phyloP scores from a whole-genome alignment of 2,888 invertebrate genomes.

The Andrena hattorfiana region DNA sequence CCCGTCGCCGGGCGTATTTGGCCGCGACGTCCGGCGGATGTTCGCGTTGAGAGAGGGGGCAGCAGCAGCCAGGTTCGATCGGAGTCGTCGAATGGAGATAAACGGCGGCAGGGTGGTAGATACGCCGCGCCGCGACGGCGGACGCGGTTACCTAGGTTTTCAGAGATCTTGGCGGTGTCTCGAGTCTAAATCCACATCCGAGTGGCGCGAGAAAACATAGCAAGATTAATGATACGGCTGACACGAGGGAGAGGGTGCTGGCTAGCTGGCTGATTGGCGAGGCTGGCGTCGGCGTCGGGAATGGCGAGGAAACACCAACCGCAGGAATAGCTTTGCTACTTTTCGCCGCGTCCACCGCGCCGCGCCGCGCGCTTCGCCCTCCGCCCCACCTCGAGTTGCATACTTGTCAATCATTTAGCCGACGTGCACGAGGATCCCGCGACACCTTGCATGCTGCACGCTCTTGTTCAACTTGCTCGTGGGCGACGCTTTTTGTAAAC shows the following conservation, averaged over 20 bases:
- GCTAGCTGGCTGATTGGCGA: constrained; percentile 55
- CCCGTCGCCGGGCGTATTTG: background rate
- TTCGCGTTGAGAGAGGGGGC: constrained; percentile 24
- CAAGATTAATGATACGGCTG: constrained; percentile 85
- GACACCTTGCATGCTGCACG: constrained; percentile 33
- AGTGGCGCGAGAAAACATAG: constrained; percentile 84
- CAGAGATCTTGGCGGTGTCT: constrained; percentile 79
- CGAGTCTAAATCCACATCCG: constrained; percentile 84
- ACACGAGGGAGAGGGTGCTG: constrained; percentile 77
- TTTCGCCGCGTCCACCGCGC: constrained; percentile 69
- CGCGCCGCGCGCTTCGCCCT: constrained; percentile 13
- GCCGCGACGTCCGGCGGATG: constrained; percentile 40
- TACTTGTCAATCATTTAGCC: constrained; percentile 50
- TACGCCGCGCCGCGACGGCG: constrained; percentile 34
- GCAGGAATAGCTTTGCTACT: constrained; percentile 77
- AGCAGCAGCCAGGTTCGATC: constrained; percentile 58
- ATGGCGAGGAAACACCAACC: constrained; percentile 69
- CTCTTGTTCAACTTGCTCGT: constrained; percentile 19
- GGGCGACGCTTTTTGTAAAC: background rate
- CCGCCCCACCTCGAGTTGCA: constrained; percentile 33
- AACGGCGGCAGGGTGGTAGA: constrained; percentile 59
- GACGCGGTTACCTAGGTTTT: constrained; percentile 68
- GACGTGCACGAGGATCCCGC: constrained; percentile 7
- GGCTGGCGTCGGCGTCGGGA: constrained; percentile 66
- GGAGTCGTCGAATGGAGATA: constrained; percentile 67